Evolutionary conservation across 2,797 vertebrate genomes (phyloP).

Genomic region (Coccyzus lansbergi): DNA sequence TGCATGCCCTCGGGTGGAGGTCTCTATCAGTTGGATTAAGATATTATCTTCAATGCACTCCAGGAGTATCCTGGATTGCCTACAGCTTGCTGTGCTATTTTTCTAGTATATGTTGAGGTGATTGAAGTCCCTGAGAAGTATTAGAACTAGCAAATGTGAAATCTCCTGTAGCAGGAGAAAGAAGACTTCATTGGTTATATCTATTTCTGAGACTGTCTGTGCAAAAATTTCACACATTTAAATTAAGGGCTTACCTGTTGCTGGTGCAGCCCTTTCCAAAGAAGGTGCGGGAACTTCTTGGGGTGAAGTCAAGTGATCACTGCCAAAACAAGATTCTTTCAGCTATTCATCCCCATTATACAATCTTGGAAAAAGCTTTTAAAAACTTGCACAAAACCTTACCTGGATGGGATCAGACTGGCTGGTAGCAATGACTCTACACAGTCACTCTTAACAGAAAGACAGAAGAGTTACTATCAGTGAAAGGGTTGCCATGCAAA

Average conservation of each 20-base stretch:
- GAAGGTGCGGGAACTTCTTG: neutral
- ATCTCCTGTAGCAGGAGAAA: too few species aligned
- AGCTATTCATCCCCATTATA: neutral
- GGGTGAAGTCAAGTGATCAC: neutral
- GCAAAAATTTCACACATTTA: neutral
- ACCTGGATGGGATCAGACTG: slow-evolving; percentile 60
- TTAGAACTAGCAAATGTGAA: too few species aligned
- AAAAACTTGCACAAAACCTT: neutral
- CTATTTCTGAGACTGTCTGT: neutral
- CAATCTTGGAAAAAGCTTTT: neutral
- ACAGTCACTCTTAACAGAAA: slow-evolving; percentile 35
- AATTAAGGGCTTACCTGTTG: slow-evolving; percentile 40
- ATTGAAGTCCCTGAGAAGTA: too few species aligned
- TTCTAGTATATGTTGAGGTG: too few species aligned
- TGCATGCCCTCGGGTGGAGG: too few species aligned
- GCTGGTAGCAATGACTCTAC: neutral
- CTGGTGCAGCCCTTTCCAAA: neutral
- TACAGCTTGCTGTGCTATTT: too few species aligned
- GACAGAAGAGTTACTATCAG: neutral
- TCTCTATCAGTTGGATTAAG: too few species aligned
- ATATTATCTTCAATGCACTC: too few species aligned
- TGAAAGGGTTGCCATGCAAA: fast-evolving
- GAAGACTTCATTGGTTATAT: neutral
- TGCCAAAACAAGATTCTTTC: slow-evolving; percentile 46
- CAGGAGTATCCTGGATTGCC: too few species aligned